Evolutionary conservation across 1,140 invertebrate genomes (phyloP), one percentile per base, ranked within the genome.

Genomic region (Drosophila baimaii): DNA sequence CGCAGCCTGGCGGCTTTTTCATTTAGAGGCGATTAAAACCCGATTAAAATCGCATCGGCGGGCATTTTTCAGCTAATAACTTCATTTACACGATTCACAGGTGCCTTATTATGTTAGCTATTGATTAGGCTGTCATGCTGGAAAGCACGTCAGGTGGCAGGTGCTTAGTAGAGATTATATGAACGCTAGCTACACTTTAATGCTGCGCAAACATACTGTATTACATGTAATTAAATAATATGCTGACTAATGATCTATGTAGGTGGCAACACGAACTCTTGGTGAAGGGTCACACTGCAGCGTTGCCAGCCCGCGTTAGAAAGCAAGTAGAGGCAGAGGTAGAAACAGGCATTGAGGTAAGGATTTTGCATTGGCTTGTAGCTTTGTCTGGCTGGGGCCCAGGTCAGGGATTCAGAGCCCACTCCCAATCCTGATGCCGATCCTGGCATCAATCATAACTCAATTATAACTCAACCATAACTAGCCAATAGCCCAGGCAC

Each of bases 31-130:
- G 21, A 31, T 61, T 61, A 25, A 61, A 43, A 8, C 12, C 0
- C 56, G n/a, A 61, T 64, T 64, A 19, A 64, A 43, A n/a, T 25
- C 43, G 0, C 37, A 49, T 7, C 6, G 12, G 15, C 10, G 25
- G 8, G 19, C 7, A 31, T 31, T 55, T 31, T 59, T 31, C 10
- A 39, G 19, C 27, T 64, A 61, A 64, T 61, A 19, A 43, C 62
- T 43, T 64, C 10, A 62, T 33, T 64, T 8, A 7, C 15, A 19
- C 5, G 25, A 35, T 17, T 21, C 49, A 19, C 6, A 15, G 27
- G 17, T 2, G 6, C 5, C 8, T 39, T 27, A 17, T 41, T 57
- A 27, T 15, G 10, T 19, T 19, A 17, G 6, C 15, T 17, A 19
- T 9, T 19, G 7, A 21, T n/a, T 19, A 29, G 15, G 25, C 25